Base-by-base conservation (phyloP, 2,113 vertebrate genomes). In the Oreocharis arfaki region DNA sequence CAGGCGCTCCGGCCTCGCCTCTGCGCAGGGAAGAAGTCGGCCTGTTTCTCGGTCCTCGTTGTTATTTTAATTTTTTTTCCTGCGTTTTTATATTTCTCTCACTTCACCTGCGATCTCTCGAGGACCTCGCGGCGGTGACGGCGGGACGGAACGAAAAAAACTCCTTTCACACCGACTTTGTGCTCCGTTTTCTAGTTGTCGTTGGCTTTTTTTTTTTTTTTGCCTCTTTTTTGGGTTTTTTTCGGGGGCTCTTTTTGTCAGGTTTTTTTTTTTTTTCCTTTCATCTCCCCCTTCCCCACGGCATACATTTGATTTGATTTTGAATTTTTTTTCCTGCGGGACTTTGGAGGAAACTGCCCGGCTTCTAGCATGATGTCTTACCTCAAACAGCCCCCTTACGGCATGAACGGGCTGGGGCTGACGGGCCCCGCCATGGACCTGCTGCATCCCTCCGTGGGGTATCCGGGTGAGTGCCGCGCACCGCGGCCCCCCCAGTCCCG, bases 341-440 rank as follows among this genome's bases (percentile, higher is more conserved):
- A 98, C 94, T 98, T 93, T 97, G 82, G 93, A 96, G 69, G 73
- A 88, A 81, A 78, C 95, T 84, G 93, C 97, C 98, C 98, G 94
- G 98, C 98, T 98, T 99, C 98, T 99, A 99, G 99, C 99, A 99
- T 99, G 99, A 99, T 99, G 99, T 99, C 99, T 98, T 99, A 99
- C 99, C 99, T 99, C 98, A 99, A 99, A 99, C 99, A 99, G 98
- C 98, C 99, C 96, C 99, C 99, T 93, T 99, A 99, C 46, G 98
- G 98, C 98, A 99, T 99, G 99, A 99, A 99, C 52, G 99, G 99
- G 96, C 98, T 99, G 98, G 99, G 99, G 98, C 99, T 99, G 59
- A 98, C 99, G n/a, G 99, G 99, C 44, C 98, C 99, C 0, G 97
- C 99, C 91, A 99, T 99, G 99, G 99, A 99, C 95, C 98, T 99